These are phyloP conservation scores for Bombus polaris DNA, from an alignment of 1,140 invertebrate species.

Conservation along the genomic window DNA sequence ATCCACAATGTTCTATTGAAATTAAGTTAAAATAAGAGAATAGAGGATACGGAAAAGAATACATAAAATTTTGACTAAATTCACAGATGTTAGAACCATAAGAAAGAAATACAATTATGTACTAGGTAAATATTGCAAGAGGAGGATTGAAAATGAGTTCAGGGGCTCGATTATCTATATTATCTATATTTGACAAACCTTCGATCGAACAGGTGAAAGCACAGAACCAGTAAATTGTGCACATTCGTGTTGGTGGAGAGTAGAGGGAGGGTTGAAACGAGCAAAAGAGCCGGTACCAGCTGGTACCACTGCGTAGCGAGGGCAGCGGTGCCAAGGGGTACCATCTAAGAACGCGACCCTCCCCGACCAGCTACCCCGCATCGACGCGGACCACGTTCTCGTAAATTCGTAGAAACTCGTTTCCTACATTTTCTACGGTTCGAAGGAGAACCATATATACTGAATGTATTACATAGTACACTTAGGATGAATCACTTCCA, in stretches of 20 bases:
- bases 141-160: constrained; percentile 9
- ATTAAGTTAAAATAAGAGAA: neutral
- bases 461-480: neutral
- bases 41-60: neutral
- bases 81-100: neutral
- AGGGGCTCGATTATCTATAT: constrained; percentile 16
- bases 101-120: neutral
- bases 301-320: constrained; percentile 40
- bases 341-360: constrained; percentile 46
- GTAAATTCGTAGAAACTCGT: constrained; percentile 30
- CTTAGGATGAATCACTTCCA: neutral
- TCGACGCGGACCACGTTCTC: neutral
- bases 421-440: constrained; percentile 9
- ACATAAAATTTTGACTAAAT: neutral
- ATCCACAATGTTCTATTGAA: neutral
- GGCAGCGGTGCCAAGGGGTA: constrained; percentile 53
- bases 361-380: constrained; percentile 6
- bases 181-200: neutral
- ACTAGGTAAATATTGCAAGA: neutral
- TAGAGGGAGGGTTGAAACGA: constrained; percentile 16
- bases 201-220: constrained; percentile 55
- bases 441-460: neutral
- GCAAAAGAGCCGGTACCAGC: constrained; percentile 18
- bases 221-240: constrained; percentile 36
- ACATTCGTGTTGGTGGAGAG: constrained; percentile 16